Conservation (phyloP, 2,113 vertebrate genomes). For the Corvus cornix region DNA sequence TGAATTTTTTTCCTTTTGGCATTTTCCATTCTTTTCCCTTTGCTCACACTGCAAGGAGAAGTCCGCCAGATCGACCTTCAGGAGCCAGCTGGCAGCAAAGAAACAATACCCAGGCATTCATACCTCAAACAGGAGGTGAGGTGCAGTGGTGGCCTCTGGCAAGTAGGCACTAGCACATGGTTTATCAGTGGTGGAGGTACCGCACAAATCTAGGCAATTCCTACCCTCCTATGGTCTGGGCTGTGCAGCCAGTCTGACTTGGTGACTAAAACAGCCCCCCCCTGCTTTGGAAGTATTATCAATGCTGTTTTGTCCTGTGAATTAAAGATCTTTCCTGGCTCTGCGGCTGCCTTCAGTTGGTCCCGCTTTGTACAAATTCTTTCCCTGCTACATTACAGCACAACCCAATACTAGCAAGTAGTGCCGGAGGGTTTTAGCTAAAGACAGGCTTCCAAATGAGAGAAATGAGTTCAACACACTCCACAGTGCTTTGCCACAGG, state of each 20-base stretch:
- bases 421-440: neutral
- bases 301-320: neutral
- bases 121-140: neutral
- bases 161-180: neutral
- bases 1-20: neutral
- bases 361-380: neutral
- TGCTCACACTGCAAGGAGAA: neutral
- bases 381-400: neutral
- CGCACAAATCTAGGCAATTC: neutral
- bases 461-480: neutral
- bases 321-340: neutral
- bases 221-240: neutral
- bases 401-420: neutral
- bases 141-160: neutral
- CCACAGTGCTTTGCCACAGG: neutral
- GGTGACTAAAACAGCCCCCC: neutral
- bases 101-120: accelerated
- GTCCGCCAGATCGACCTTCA: accelerated
- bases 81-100: neutral
- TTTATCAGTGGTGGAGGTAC: neutral
- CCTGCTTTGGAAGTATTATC: neutral
- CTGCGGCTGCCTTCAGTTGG: neutral
- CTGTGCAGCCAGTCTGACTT: neutral
- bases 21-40: neutral
- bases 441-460: neutral